Percentiles rank a stretch among this genome's conserved stretches.
Evolutionary conservation across 2,797 vertebrate species (phyloP).

Genomic region (Sebastiscus albofasciatus): DNA sequence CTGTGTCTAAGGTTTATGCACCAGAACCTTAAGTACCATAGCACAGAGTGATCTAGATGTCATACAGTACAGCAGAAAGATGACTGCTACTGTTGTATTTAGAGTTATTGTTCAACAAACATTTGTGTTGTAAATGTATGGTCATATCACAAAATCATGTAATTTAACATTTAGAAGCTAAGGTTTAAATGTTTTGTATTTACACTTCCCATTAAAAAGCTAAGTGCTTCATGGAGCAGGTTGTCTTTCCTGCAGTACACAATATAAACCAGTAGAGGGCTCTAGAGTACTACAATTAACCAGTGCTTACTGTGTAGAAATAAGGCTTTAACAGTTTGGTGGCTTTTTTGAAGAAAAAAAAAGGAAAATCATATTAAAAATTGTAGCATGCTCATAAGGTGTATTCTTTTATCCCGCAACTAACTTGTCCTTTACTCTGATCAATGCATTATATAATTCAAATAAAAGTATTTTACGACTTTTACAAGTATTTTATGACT

Average conservation of each 20-base stretch:
- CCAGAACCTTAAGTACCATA: conserved; percentile 19
- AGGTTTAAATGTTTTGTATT: not conserved
- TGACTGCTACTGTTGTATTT: not conserved
- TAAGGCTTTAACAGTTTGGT: conserved; percentile 29
- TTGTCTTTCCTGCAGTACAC: conserved; percentile 31
- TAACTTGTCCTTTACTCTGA: not conserved
- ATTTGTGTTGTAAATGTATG: not conserved
- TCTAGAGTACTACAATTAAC: conserved; percentile 27
- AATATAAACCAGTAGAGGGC: conserved; percentile 60
- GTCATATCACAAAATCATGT: conserved; percentile 4
- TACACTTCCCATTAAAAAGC: conserved; percentile 7
- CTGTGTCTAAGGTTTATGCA: conserved; percentile 6
- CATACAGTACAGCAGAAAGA: not conserved
- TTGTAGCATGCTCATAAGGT: conserved; percentile 36
- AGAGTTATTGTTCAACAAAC: not conserved
- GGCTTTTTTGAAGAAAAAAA: not conserved
- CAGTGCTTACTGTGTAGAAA: conserved; percentile 32
- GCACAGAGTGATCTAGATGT: conserved; percentile 4
- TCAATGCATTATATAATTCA: not conserved
- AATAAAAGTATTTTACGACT: conserved; percentile 10
- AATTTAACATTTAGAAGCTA: conserved; percentile 5
- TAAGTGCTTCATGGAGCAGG: conserved; percentile 10
- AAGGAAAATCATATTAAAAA: not conserved
- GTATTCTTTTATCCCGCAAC: conserved; percentile 3
- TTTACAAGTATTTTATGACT: not conserved